Base-by-base conservation (phyloP, 2,113 vertebrate species). In the Onychostoma macrolepis region DNA sequence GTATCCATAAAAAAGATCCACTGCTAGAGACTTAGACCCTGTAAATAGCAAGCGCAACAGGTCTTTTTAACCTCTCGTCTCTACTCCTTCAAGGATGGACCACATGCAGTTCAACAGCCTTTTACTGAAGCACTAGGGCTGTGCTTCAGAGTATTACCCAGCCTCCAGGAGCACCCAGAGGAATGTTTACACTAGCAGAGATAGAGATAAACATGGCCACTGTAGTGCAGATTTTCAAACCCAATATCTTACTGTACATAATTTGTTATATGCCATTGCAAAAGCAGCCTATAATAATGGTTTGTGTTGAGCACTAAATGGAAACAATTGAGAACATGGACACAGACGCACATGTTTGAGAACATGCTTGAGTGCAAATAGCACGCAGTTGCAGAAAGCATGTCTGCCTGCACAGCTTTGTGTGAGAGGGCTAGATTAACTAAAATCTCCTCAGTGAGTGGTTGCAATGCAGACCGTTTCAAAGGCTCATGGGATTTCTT, bases 111-210 rank as follows among this genome's bases (percentile, higher is more conserved):
- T 92, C 91, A 91, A 90, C 87, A 91, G 89, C 85, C 83, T 92
- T 93, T 93, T 92, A 93, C 93, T 93, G 92, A 92, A 90, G 90
- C 90, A 85, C 85, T 77, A 89, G 87, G 87, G 87, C 41, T 41
- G 30, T 88, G 89, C 91, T 91, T 91, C 89, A 89, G 90, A 92
- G 90, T 91, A 92, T 89, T 82, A 89, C 84, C 76, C 63, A 80
- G 76, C 48, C 85, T 53, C 33, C 80, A 83, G 50, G 61, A 85
- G 89, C 53, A 81, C 87, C 89, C 88, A 86, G 88, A 91, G 86
- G 91, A 87, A 89, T 90, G 90, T 86, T 92, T 89, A 90, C 89
- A 89, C 84, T 92, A 92, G 91, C 91, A 92, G 90, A 87, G 85
- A 4, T 30, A 67, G 75, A 88, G 90, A 89, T 90, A 93, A 93